A percentile compares a stretch with the other conserved stretches of the same genome.
Conservation (phyloP, 2,113 vertebrate species). For the Micromys minutus region DNA sequence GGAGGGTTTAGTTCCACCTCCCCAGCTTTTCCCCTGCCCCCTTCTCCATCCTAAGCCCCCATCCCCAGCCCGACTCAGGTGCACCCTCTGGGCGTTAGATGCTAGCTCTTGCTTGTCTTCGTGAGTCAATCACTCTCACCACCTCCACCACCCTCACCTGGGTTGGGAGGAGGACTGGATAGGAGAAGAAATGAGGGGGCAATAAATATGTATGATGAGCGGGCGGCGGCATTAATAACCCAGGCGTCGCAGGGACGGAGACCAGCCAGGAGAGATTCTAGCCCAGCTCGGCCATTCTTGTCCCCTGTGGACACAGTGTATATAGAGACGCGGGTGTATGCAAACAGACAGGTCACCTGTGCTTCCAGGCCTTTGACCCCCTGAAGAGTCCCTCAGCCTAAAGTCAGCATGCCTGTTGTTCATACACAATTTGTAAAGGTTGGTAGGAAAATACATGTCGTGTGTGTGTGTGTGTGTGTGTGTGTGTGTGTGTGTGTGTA, state of each 20-base stretch:
- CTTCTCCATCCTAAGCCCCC: neutral
- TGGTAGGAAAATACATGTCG: neutral
- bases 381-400: neutral
- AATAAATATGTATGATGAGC: slow-evolving; percentile 68
- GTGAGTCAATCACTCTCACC: slow-evolving; percentile 42
- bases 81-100: neutral
- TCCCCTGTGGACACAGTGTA: neutral
- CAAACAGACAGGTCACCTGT: slow-evolving; percentile 7
- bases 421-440: neutral
- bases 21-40: neutral
- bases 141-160: slow-evolving; percentile 56
- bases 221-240: slow-evolving; percentile 78
- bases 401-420: neutral
- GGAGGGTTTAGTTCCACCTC: neutral
- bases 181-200: slow-evolving; percentile 62
- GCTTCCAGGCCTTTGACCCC: neutral
- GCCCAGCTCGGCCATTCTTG: slow-evolving; percentile 34
- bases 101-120: slow-evolving; percentile 44
- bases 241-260: slow-evolving; percentile 9
- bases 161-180: slow-evolving; percentile 67
- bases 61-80: rapidly evolving
- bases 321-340: neutral
- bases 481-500: neutral
- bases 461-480: neutral
- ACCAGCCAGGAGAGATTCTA: slow-evolving; percentile 64